Evolutionary conservation across 1,140 invertebrate genomes (phyloP), one percentile per base, ranked within the genome.

Genomic region (Tetraneura akinire): DNA sequence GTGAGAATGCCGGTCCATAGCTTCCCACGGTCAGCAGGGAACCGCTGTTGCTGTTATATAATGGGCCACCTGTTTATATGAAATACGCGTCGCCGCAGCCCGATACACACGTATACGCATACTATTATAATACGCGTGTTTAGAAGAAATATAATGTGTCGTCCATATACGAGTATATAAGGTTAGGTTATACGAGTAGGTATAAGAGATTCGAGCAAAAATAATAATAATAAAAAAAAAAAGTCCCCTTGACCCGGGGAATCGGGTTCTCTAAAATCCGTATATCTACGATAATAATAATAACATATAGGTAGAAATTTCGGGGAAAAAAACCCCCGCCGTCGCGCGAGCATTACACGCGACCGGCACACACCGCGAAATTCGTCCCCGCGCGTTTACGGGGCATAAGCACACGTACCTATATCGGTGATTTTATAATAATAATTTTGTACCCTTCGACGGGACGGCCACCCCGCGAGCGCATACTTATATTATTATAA

Each of bases 21-120:
- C 29, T 76, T 76, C 73, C 73, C 73, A 76, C 73, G 73, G 73
- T 76, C 73, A 76, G 73, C 73, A 42, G 73, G 49, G 71, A 74
- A 74, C 71, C 71, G 71, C 29, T 55, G 49, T n/a, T 18, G 45
- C 45, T 73, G 71, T 51, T 21, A 51, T 74, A 74, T 74, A 74
- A 74, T 74, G 71, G 71, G 71, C 71, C 71, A 74, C 71, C 71
- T 74, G 71, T 74, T 74, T 73, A 29, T 53, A 16, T 60, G 26
- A 37, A 68, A 68, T 23, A 62, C 29, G 18, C 32, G 45, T 68
- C 62, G 62, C 62, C 32, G 32, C 32, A 21, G 29, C 32, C 32
- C 32, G 32, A 37, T 37, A 32, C 47, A n/a, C 47, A n/a, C n/a
- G n/a, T n/a, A n/a, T n/a, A n/a, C n/a, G n/a, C n/a, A n/a, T n/a